Evolutionary conservation across 2,797 vertebrate species (phyloP).

Genomic region (Uromys caudimaculatus): DNA sequence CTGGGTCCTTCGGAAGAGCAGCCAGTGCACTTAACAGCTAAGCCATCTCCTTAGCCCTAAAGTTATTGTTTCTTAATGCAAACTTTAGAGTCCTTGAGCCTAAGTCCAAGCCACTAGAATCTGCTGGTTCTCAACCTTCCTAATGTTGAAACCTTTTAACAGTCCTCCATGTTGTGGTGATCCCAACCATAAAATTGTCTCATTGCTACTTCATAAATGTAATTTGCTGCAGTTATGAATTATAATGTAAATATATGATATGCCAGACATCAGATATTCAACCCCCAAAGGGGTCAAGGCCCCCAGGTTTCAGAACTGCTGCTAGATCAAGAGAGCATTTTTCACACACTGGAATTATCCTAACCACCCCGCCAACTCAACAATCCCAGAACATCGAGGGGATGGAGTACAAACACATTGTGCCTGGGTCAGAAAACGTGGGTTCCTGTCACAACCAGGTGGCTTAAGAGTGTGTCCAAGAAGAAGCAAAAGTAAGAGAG

Average conservation of each 20-base stretch:
- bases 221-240: neutral
- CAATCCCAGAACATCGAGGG: neutral
- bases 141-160: neutral
- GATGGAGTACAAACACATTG: neutral
- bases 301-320: neutral
- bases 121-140: neutral
- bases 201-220: neutral
- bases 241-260: neutral
- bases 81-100: neutral
- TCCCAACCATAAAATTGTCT: neutral
- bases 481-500: neutral
- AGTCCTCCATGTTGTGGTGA: neutral
- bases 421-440: conserved; percentile 66
- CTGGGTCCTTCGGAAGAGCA: neutral
- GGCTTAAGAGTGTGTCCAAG: neutral
- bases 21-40: neutral
- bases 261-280: neutral
- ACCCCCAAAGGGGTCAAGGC: neutral
- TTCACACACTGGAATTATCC: neutral
- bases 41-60: neutral
- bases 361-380: neutral
- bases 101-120: neutral
- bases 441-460: conserved; percentile 77
- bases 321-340: neutral
- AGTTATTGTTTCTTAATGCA: neutral